Evolutionary conservation across 2,797 vertebrate genomes (phyloP).

Genomic region (Eremophila alpestris): DNA sequence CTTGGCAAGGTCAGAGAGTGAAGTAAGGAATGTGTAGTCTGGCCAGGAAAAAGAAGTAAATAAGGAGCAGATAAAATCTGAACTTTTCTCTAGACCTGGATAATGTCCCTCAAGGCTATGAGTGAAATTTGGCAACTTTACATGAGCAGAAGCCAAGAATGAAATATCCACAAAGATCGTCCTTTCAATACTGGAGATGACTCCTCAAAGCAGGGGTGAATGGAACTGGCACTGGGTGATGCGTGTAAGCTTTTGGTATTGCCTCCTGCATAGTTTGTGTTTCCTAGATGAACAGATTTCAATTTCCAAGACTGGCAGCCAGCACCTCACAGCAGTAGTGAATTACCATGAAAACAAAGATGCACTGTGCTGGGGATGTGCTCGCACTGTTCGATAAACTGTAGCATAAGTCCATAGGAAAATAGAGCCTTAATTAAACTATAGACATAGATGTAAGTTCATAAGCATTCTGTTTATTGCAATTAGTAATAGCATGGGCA

Average conservation of each 20-base stretch:
- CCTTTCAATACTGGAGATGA: background rate
- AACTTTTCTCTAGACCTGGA: background rate
- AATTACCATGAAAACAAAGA: slow-evolving; percentile 17
- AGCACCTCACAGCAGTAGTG: background rate
- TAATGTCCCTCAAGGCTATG: background rate
- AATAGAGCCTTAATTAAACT: background rate
- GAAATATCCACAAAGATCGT: background rate
- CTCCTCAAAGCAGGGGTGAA: background rate
- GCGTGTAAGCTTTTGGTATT: background rate
- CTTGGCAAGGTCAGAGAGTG: background rate
- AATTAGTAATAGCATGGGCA: background rate
- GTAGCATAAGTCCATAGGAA: background rate
- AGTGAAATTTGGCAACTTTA: background rate
- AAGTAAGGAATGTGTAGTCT: background rate
- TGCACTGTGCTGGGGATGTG: background rate
- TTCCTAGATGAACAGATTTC: background rate
- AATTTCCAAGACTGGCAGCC: slow-evolving; percentile 5
- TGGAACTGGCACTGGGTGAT: background rate
- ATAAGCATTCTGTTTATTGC: background rate
- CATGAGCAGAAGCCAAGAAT: background rate
- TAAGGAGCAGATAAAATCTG: background rate
- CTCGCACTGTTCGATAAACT: background rate
- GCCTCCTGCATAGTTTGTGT: background rate
- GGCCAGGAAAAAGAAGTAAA: background rate
- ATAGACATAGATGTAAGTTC: background rate